These are phyloP conservation scores for Philopotamus ludificatus DNA, from an alignment of 1,140 invertebrate genomes.

Conservation along the genomic window DNA sequence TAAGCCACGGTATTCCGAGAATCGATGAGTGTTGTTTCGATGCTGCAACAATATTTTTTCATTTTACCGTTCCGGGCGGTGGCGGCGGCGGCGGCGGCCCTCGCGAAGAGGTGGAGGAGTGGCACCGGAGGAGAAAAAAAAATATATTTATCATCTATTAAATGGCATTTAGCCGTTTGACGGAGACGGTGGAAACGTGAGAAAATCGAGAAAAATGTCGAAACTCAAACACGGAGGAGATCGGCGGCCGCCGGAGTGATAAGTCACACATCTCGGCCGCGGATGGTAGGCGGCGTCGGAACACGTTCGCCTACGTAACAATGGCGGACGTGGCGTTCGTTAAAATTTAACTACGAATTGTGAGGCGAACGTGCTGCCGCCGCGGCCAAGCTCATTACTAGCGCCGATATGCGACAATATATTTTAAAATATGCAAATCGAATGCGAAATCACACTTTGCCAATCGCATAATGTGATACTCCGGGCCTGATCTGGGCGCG, in stretches of 20 bases:
- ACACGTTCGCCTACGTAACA: conserved; percentile 11
- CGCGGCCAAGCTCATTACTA: too few relatives aligned
- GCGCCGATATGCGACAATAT: too few relatives aligned
- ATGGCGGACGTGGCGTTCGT: conserved; percentile 2
- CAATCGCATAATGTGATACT: too few relatives aligned
- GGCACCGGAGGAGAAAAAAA: background rate
- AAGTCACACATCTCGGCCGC: conserved; percentile 8
- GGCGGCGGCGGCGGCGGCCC: too few relatives aligned
- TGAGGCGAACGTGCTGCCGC: too few relatives aligned
- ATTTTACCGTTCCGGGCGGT: background rate
- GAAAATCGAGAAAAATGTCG: background rate
- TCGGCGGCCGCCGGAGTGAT: background rate
- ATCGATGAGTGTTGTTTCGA: background rate
- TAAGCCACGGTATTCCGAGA: background rate
- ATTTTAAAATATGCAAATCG: conserved; percentile 15
- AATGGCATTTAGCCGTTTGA: background rate
- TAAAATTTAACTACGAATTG: conserved; percentile 13
- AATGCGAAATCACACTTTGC: too few relatives aligned
- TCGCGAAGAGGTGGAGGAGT: background rate
- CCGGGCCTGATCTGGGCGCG: too few relatives aligned
- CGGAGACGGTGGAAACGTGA: background rate
- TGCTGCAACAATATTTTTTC: background rate
- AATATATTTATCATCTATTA: background rate
- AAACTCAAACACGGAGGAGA: background rate
- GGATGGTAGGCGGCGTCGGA: conserved; percentile 3